Evolutionary conservation across 2,888 invertebrate genomes (phyloP).

Genomic region (Drosophila cognata): DNA sequence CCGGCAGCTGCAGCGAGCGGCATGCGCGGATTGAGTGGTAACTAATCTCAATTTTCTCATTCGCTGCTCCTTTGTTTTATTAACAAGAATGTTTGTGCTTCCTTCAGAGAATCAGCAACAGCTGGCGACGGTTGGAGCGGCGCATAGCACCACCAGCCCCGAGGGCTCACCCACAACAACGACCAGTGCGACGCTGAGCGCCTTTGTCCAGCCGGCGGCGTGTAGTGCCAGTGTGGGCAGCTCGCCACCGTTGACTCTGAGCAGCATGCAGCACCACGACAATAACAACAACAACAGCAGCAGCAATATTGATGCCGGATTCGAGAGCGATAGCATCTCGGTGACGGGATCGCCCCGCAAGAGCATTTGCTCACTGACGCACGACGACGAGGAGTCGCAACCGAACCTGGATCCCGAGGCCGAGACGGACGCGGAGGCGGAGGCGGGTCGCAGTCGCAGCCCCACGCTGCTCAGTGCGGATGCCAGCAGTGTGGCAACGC

Average conservation of each 20-base stretch:
- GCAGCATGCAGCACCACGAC: constrained; percentile 75
- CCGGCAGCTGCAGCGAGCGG: constrained; percentile 86
- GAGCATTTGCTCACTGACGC: constrained; percentile 85
- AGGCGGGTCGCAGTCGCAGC: constrained; percentile 57
- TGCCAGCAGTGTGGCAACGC: constrained; percentile 51
- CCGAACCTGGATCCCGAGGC: constrained; percentile 34
- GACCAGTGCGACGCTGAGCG: constrained; percentile 68
- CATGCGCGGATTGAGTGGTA: constrained; percentile 81
- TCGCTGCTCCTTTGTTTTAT: not conserved
- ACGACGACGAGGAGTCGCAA: constrained; percentile 82
- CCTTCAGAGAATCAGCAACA: constrained; percentile 67
- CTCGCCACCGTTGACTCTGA: constrained; percentile 82
- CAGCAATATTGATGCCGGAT: constrained; percentile 84
- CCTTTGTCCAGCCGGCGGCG: constrained; percentile 63
- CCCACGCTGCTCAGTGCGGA: constrained; percentile 49
- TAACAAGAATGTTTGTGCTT: not conserved
- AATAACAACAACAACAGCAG: constrained; percentile 84
- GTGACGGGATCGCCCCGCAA: constrained; percentile 85
- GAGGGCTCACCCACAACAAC: constrained; percentile 87
- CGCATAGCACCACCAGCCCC: constrained; percentile 90
- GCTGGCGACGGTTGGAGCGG: constrained; percentile 82
- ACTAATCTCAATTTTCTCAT: constrained; percentile 7
- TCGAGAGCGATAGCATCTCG: constrained; percentile 85
- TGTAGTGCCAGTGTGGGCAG: constrained; percentile 71
- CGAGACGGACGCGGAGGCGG: constrained; percentile 27